phyloP scores from a whole-genome alignment of 2,888 invertebrate species.

The Minunthozetes semirufus region DNA sequence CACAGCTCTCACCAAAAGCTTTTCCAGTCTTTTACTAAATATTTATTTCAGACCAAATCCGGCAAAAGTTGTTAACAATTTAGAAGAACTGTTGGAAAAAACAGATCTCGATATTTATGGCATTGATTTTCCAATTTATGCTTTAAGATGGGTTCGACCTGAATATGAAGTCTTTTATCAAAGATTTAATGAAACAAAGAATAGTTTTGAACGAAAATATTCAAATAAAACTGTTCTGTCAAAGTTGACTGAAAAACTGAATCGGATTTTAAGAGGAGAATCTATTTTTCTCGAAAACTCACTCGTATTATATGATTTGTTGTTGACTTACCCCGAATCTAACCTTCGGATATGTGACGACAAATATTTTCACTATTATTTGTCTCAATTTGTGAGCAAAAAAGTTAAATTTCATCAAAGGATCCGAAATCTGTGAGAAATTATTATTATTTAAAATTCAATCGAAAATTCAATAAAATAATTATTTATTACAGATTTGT shows the following conservation, averaged over 20 bases:
- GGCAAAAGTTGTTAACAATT: neutral
- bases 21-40: neutral
- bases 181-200: neutral
- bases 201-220: neutral
- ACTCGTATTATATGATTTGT: neutral
- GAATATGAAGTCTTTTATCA: neutral
- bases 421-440: neutral
- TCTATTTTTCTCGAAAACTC: neutral
- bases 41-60: neutral
- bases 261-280: neutral
- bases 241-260: neutral
- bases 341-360: neutral
- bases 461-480: neutral
- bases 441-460: neutral
- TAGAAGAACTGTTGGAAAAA: neutral
- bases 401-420: neutral
- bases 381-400: neutral
- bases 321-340: neutral
- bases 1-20: neutral
- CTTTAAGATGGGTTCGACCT: neutral
- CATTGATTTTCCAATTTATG: neutral
- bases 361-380: neutral
- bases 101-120: neutral
- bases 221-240: neutral
- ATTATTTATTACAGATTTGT: neutral